A percentile compares a stretch with the other conserved stretches of the same genome.
These are phyloP conservation scores for Anarhynchus alexandrinus DNA, from an alignment of 2,113 vertebrate genomes.

Conservation along the genomic window DNA sequence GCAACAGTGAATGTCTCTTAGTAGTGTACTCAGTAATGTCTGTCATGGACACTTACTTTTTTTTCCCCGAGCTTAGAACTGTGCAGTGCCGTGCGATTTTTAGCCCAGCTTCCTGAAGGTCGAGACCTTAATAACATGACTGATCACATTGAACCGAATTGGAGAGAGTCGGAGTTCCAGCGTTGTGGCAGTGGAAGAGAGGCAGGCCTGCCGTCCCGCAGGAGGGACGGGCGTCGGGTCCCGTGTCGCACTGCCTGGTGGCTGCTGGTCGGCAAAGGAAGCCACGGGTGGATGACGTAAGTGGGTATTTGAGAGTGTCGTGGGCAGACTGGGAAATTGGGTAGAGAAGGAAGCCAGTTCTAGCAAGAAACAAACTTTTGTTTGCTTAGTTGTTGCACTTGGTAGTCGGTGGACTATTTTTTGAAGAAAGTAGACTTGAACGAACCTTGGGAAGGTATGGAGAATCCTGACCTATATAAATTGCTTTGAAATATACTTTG, in stretches of 20 bases:
- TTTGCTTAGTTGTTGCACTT: neutral
- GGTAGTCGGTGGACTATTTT: neutral
- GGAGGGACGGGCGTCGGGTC: fast-evolving
- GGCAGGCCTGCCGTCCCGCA: no score
- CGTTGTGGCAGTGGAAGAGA: neutral
- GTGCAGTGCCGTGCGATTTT: neutral
- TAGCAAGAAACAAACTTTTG: neutral
- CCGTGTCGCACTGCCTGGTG: fast-evolving
- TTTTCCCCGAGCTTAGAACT: neutral
- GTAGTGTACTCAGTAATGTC: neutral
- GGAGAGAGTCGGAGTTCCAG: neutral
- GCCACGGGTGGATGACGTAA: neutral
- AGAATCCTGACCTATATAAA: neutral
- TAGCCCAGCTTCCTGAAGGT: neutral
- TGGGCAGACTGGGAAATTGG: neutral
- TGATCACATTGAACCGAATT: neutral
- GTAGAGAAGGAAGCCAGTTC: neutral
- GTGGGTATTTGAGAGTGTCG: neutral
- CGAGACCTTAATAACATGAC: neutral
- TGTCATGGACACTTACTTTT: neutral
- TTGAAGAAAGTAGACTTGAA: neutral
- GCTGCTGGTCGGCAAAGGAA: neutral
- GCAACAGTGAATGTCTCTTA: neutral
- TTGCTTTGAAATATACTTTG: neutral
- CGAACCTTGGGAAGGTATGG: neutral